Evolutionary conservation across 2,113 vertebrate species (phyloP).

Genomic region (Todiramphus saurophagus): DNA sequence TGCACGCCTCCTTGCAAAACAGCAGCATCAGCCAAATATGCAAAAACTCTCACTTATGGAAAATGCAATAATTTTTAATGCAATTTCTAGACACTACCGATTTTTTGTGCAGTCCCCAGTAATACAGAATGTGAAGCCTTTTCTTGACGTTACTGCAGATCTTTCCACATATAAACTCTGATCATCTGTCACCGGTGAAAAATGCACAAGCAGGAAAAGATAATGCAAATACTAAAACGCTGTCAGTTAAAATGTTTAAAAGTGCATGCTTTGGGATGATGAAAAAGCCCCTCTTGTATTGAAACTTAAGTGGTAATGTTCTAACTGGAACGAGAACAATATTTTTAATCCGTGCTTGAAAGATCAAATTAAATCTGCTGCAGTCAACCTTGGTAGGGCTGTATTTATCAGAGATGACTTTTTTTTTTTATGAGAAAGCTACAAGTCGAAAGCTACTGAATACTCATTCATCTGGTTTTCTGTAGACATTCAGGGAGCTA

Average conservation of each 20-base stretch:
- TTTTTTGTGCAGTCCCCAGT: background rate
- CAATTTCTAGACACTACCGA: background rate
- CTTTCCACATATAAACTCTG: slow-evolving; percentile 39
- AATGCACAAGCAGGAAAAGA: slow-evolving; percentile 34
- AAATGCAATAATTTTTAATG: background rate
- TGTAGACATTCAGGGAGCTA: background rate
- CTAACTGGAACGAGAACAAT: slow-evolving; percentile 61
- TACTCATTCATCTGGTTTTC: slow-evolving; percentile 9
- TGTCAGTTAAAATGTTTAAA: slow-evolving; percentile 58
- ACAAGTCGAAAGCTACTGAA: background rate
- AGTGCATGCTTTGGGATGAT: background rate
- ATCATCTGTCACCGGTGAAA: slow-evolving; percentile 37
- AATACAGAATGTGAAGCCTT: background rate
- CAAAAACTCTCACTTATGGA: background rate
- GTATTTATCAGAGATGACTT: slow-evolving; percentile 32
- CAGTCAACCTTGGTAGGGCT: slow-evolving; percentile 13
- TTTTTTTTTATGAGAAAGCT: background rate
- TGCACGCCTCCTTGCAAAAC: background rate
- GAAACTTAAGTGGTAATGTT: slow-evolving; percentile 53
- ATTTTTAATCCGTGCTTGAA: slow-evolving; percentile 68
- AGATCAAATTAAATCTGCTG: slow-evolving; percentile 70
- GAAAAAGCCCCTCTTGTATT: slow-evolving; percentile 57
- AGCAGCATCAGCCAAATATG: background rate
- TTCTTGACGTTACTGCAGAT: slow-evolving; percentile 4
- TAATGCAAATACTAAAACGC: slow-evolving; percentile 54